phyloP scores from a whole-genome alignment of 2,888 invertebrate genomes.

The Chironomus tentans region DNA sequence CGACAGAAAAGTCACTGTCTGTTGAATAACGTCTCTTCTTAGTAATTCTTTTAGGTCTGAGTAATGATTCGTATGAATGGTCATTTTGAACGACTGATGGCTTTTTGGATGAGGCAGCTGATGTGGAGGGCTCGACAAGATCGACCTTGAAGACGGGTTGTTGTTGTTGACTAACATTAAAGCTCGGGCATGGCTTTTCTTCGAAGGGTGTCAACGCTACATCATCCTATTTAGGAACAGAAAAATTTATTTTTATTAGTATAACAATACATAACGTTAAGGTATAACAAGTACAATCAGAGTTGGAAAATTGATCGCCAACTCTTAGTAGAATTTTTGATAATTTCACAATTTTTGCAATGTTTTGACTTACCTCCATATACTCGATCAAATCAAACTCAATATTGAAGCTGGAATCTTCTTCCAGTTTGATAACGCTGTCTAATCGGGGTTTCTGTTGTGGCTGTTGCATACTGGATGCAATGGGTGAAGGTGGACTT shows the following conservation, averaged over 20 bases:
- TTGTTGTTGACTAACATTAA: not conserved
- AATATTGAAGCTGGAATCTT: not conserved
- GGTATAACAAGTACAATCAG: not conserved
- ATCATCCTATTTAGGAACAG: constrained; percentile 2
- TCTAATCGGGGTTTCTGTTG: not conserved
- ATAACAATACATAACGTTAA: not conserved
- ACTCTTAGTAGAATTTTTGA: too few species aligned
- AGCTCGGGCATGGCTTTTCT: constrained; percentile 13
- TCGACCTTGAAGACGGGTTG: not conserved
- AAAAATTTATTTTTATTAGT: not conserved
- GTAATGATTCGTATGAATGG: not conserved
- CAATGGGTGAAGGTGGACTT: not conserved
- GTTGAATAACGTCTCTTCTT: constrained; percentile 17
- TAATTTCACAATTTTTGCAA: too few species aligned
- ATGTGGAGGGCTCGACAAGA: not conserved
- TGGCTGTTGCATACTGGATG: not conserved
- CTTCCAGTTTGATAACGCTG: not conserved
- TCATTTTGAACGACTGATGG: not conserved
- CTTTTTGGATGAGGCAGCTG: not conserved
- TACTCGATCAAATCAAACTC: not conserved
- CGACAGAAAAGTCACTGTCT: constrained; percentile 16
- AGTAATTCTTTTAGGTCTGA: not conserved
- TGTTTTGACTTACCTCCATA: not conserved
- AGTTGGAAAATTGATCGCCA: too few species aligned
- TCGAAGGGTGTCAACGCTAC: not conserved